phyloP scores from a whole-genome alignment of 2,797 vertebrate genomes.

The Mus minutoides region DNA sequence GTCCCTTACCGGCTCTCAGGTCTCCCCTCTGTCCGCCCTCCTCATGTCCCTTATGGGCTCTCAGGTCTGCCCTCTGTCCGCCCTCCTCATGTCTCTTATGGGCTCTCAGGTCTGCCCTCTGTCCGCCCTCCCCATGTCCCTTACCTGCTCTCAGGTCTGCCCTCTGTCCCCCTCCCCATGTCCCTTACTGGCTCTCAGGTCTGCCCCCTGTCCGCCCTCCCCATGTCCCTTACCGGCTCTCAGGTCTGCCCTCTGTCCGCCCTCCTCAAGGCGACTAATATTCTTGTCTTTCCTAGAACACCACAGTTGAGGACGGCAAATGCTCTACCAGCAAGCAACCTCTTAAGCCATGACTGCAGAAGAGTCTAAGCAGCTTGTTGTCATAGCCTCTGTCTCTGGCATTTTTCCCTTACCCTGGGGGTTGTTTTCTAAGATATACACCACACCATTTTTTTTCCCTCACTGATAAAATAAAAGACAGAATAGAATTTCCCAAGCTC shows the following conservation, averaged over 20 bases:
- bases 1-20: neutral
- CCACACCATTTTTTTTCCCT: neutral
- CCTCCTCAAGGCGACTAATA: neutral
- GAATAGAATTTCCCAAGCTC: neutral
- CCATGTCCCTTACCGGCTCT: neutral
- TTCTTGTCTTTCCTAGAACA: neutral
- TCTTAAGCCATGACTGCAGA: accelerated
- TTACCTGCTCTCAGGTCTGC: neutral
- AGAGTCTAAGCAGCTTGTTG: neutral
- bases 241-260: neutral
- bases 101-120: neutral
- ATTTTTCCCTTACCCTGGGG: neutral
- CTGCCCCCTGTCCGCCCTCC: too few relatives aligned
- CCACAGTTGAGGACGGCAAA: neutral
- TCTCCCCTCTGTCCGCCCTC: too few relatives aligned
- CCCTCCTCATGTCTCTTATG: neutral
- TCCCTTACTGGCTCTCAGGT: neutral
- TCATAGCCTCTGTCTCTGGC: neutral
- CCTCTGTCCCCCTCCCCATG: too few relatives aligned
- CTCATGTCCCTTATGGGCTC: neutral
- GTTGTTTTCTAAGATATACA: slow-evolving; percentile 27
- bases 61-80: too few relatives aligned
- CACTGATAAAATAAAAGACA: neutral
- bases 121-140: too few relatives aligned
- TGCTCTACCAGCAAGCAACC: neutral